Percentiles rank a stretch among this genome's conserved stretches.
phyloP scores from a whole-genome alignment of 2,113 vertebrate genomes.

The Charadrius vociferus region DNA sequence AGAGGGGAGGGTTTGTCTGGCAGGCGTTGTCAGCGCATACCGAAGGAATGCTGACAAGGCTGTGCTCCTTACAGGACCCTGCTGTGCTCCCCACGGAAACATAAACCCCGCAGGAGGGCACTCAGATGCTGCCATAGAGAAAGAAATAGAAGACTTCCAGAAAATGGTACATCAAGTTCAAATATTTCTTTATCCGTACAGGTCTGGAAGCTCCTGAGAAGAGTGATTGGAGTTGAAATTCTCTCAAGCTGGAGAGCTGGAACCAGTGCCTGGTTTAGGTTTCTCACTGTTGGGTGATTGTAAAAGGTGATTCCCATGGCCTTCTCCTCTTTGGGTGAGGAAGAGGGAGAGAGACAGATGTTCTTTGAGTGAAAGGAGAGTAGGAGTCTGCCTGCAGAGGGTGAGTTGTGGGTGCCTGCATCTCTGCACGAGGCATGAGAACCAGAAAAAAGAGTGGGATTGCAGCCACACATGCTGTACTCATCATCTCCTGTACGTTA shows the following conservation, averaged over 20 bases:
- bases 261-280: background rate
- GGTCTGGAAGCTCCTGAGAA: background rate
- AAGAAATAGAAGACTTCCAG: background rate
- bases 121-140: background rate
- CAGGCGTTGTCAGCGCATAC: background rate
- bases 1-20: background rate
- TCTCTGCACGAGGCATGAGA: background rate
- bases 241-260: background rate
- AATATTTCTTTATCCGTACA: background rate
- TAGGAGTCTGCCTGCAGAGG: background rate
- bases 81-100: background rate
- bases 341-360: background rate
- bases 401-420: too few species aligned
- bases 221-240: background rate
- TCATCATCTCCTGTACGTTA: rapidly evolving
- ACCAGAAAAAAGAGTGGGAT: background rate
- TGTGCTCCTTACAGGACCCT: background rate
- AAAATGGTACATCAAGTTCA: background rate
- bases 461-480: rapidly evolving
- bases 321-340: background rate
- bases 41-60: background rate
- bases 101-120: background rate
- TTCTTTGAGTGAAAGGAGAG: background rate
- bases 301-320: background rate
- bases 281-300: background rate